Evolutionary conservation across 2,797 vertebrate species (phyloP), one percentile per base, ranked within the genome.

Genomic region (Discoglossus pictus): DNA sequence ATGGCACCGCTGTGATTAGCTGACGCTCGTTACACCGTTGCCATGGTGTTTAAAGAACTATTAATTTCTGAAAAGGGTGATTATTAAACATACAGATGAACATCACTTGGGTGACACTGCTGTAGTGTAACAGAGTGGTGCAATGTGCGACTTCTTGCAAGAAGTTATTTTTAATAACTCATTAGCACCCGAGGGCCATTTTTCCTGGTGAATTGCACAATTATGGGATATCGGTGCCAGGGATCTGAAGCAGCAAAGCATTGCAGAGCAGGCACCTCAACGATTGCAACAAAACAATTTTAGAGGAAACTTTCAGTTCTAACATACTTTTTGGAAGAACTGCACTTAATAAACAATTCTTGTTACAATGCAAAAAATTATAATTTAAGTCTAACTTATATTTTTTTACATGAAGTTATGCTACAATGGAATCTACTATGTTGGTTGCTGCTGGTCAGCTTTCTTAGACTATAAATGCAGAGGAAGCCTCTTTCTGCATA

Each of bases 1-100:
- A 79, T 75, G 10, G 68, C 77, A 43, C 43, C 74, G 74, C 81
- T 80, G 73, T 75, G 65, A 53, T 76, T 63, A 69, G 75, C 78
- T 76, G 11, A 61, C 61, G 48, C 76, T 81, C 79, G 76, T 76
- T 80, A 80, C 78, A 81, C 56, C 51, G 81, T 74, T 81, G 78
- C 83, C 83, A 87, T 83, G 87, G 86, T 43, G 73, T 79, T 82
- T 83, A 83, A 82, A 80, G 75, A 81, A 79, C 79, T 78, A 82
- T 84, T 86, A 82, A 83, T 86, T 88, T 86, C 82, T 83, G 78
- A 82, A 79, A 81, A 83, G 84, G 82, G 82, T 84, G 84, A 88
- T 83, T 77, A 80, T 76, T 74, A 80, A 84, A 77, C 81, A 74
- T 60, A 79, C 76, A 84, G 77, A 81, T 79, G 83, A 88, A 80